These are phyloP conservation scores for Caradrina clavipalpis DNA, from an alignment of 2,888 invertebrate genomes.

Conservation along the genomic window DNA sequence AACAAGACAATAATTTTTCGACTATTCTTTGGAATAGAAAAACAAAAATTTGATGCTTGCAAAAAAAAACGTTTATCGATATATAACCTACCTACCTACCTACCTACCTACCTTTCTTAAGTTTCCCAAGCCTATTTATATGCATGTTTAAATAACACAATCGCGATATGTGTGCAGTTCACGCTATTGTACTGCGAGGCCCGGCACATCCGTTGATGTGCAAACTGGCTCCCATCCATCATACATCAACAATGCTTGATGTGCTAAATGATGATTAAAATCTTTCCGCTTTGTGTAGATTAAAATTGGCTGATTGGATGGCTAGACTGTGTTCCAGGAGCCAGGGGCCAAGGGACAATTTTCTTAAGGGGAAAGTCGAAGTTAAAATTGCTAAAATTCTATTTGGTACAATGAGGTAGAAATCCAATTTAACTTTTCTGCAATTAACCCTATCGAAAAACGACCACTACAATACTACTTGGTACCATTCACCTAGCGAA, in stretches of 20 bases:
- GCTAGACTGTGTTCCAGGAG: not conserved
- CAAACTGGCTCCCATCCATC: conserved; percentile 27
- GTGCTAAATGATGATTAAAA: conserved; percentile 15
- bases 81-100: too few species aligned
- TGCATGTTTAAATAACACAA: conserved; percentile 34
- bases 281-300: conserved; percentile 15
- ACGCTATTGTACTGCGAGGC: conserved; percentile 47
- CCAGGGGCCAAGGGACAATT: not conserved
- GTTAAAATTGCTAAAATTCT: too few species aligned
- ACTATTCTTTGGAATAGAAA: too few species aligned
- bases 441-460: too few species aligned
- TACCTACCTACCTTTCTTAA: too few species aligned
- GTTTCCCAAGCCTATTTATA: conserved; percentile 10
- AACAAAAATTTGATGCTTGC: not conserved
- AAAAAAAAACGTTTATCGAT: not conserved
- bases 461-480: too few species aligned
- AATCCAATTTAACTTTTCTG: too few species aligned
- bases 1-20: too few species aligned
- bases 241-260: conserved; percentile 19
- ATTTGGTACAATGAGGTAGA: too few species aligned
- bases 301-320: not conserved
- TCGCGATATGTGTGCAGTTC: conserved; percentile 39
- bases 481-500: too few species aligned
- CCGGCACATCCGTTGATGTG: conserved; percentile 40
- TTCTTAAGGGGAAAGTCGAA: too few species aligned